Evolutionary conservation across 2,888 invertebrate genomes (phyloP), one percentile per base, ranked within the genome.

Genomic region (Ectropis crepuscularia): DNA sequence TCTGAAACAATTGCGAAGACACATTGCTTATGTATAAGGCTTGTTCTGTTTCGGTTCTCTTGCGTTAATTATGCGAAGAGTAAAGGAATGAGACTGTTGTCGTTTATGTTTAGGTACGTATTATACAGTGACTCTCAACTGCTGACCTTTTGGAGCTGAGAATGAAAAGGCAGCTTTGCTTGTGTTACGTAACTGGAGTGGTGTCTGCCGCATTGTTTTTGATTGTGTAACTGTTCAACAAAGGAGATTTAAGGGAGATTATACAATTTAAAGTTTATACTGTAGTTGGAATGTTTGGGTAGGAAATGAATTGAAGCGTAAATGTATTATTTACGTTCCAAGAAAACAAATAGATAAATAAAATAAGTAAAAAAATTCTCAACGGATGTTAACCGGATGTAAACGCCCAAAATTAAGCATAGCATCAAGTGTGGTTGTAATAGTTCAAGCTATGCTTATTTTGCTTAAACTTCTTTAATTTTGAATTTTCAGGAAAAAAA

Each of bases 1-100:
- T 69, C 68, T 53, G 53, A 68, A 61, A 54, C 66, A 63, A 63
- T 63, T 60, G 60, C 57, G 55, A 66, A 66, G 67, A 68, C 64
- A 64, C 59, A 67, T 66, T 63, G 67, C 68, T 64, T 70, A 69
- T 65, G 59, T 61, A 69, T 64, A 47, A 65, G 49, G 46, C 10
- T 8, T 62, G 57, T 42, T 37, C 53, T 37, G 53, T 37, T 53
- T 28, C 10, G 10, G 37, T 49, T 54, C 7, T 38, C 41, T 41
- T 12, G 7, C 54, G 42, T 59, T 63, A 59, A 55, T 63, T 63
- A 63, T 63, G 58, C 58, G 58, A 54, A 43, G 16, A 36, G 53
- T 54, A 41, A 53, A 57, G 11, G 63, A 57, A 57, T 48, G 53
- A 43, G 47, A 11, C 51, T 41, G 49, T 58, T 50, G 50, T 9